Evolutionary conservation across 2,888 invertebrate genomes (phyloP).

Genomic region (Lepidocyrtinus sp.): DNA sequence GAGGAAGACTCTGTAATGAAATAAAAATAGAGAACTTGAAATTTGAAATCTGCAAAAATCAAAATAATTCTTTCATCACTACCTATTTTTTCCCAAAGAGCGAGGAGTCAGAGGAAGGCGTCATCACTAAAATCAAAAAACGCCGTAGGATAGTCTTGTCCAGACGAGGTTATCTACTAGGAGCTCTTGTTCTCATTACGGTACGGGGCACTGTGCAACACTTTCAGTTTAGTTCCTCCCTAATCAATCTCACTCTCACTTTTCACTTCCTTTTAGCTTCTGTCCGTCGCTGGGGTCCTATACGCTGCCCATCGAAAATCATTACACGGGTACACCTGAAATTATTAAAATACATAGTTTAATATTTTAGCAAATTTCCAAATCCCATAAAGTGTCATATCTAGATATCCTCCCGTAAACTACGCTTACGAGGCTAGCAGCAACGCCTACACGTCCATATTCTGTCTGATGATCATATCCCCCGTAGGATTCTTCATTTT

Average conservation of each 20-base stretch:
- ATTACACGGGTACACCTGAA: no score
- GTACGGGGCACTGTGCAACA: background rate
- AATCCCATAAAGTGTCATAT: no score
- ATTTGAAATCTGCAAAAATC: no score
- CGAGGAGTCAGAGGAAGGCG: no score
- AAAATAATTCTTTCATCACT: no score
- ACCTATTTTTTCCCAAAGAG: no score
- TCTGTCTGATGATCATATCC: conserved; percentile 17
- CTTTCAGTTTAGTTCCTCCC: background rate
- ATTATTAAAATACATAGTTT: no score
- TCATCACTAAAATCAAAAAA: background rate
- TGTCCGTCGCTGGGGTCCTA: no score
- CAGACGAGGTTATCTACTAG: conserved; percentile 27
- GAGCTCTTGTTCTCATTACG: conserved; percentile 21
- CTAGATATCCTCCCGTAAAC: conserved; percentile 9
- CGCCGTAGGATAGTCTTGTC: conserved; percentile 20
- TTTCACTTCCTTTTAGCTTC: background rate
- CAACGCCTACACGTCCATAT: background rate
- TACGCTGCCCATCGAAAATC: no score
- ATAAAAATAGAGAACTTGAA: no score
- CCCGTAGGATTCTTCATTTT: conserved; percentile 44
- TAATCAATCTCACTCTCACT: background rate
- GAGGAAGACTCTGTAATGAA: no score
- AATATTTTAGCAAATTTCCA: no score
- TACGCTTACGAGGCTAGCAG: background rate